Conservation (phyloP, 2,797 vertebrate genomes). For the Pristis pectinata region DNA sequence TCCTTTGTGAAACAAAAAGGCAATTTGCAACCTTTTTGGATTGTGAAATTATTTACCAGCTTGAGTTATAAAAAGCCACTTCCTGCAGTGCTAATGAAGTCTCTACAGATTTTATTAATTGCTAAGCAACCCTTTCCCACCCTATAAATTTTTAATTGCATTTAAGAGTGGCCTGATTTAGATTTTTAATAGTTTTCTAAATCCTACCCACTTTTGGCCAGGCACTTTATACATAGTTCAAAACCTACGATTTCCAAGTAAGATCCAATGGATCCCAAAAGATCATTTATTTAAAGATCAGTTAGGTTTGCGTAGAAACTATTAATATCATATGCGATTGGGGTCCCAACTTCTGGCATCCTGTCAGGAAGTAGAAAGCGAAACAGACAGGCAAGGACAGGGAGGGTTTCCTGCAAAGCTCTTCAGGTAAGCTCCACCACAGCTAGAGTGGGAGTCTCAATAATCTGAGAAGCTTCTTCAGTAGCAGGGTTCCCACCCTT, state of each 20-base stretch:
- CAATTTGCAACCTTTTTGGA: neutral
- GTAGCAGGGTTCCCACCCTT: neutral
- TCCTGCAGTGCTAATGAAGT: conserved; percentile 18
- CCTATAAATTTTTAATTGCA: conserved; percentile 11
- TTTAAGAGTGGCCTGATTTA: conserved; percentile 5
- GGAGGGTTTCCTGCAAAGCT: neutral
- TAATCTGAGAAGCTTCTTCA: no score
- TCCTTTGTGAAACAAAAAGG: neutral
- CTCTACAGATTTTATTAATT: neutral
- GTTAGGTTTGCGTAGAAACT: neutral
- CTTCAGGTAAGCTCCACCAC: neutral
- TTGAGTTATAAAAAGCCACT: conserved; percentile 21
- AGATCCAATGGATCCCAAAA: neutral
- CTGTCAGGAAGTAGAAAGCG: neutral
- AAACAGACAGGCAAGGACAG: neutral
- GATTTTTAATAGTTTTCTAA: neutral
- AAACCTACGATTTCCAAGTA: no score
- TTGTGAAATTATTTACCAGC: conserved; percentile 28
- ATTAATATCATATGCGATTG: neutral
- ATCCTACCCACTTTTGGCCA: neutral
- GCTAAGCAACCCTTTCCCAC: conserved; percentile 11
- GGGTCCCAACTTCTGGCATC: neutral
- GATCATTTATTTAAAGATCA: neutral
- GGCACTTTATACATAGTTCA: neutral
- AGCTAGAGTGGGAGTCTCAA: neutral